Conservation (phyloP, 2,113 vertebrate genomes). For the Copsychus sechellarum region DNA sequence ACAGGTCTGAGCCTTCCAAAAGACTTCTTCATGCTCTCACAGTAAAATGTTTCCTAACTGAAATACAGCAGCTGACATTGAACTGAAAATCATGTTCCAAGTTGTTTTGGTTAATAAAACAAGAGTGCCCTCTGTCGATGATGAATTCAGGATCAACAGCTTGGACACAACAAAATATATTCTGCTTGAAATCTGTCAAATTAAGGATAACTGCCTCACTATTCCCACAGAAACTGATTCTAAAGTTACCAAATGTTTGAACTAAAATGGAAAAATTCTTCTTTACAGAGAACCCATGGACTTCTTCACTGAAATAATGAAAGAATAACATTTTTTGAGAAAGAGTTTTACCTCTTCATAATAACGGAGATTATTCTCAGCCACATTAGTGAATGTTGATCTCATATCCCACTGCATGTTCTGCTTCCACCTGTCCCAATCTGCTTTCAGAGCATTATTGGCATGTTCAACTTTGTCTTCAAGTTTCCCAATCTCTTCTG, state of each 20-base stretch:
- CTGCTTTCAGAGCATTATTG: slow-evolving; percentile 86
- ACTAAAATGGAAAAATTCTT: neutral
- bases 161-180: neutral
- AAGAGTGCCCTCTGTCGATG: slow-evolving; percentile 70
- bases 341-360: slow-evolving; percentile 87
- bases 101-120: slow-evolving; percentile 49
- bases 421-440: slow-evolving; percentile 89
- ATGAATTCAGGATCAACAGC: neutral
- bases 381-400: slow-evolving; percentile 78
- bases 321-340: neutral
- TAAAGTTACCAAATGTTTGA: neutral
- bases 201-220: neutral
- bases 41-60: neutral
- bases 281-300: neutral
- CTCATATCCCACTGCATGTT: slow-evolving; percentile 86
- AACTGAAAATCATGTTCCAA: neutral
- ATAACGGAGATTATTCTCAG: slow-evolving; percentile 85
- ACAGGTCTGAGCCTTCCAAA: neutral
- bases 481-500: slow-evolving; percentile 86
- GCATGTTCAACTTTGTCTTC: slow-evolving; percentile 88
- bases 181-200: neutral
- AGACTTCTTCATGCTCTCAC: neutral
- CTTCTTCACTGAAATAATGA: neutral
- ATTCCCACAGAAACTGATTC: neutral
- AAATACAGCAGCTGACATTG: neutral